phyloP scores from a whole-genome alignment of 2,797 vertebrate genomes.

The Microcaecilia unicolor region DNA sequence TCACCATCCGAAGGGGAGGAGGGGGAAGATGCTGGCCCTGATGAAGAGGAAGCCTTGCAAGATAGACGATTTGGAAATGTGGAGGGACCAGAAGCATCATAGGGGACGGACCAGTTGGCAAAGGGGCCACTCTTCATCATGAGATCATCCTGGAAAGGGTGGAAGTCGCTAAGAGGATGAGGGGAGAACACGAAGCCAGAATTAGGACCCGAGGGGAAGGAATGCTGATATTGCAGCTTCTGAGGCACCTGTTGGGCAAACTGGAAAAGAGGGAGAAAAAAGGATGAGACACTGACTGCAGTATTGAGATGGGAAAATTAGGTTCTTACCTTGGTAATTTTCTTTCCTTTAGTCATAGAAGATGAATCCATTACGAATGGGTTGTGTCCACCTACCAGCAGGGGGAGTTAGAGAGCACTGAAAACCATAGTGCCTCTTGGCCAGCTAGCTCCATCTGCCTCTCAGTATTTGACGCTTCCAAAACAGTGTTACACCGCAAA shows the following conservation, averaged over 20 bases:
- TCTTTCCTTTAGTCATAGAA: too few relatives aligned
- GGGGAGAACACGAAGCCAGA: constrained; percentile 66
- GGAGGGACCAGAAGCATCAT: constrained; percentile 66
- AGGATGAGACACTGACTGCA: too few relatives aligned
- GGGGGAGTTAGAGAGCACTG: too few relatives aligned
- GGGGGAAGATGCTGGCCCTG: constrained; percentile 61
- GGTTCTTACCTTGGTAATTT: too few relatives aligned
- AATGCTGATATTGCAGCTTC: constrained; percentile 73
- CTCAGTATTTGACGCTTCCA: too few relatives aligned
- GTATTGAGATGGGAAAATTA: too few relatives aligned
- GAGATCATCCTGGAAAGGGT: constrained; percentile 68
- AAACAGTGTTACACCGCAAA: too few relatives aligned
- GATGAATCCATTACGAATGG: too few relatives aligned
- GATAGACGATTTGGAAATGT: constrained; percentile 72
- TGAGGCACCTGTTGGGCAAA: constrained; percentile 61
- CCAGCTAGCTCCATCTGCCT: too few relatives aligned
- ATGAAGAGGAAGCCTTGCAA: constrained; percentile 51
- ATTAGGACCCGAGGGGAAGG: constrained; percentile 60
- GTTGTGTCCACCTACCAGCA: too few relatives aligned
- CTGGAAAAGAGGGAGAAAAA: constrained; percentile 32
- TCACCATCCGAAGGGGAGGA: constrained; percentile 83
- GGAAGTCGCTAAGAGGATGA: constrained; percentile 30
- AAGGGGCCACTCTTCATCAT: constrained; percentile 68
- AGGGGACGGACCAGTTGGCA: constrained; percentile 74
- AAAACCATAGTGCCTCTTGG: too few relatives aligned